A percentile compares a stretch with the other conserved stretches of the same genome.
Conservation (phyloP, 2,113 vertebrate genomes). For the Dolichallabes microphthalmus region DNA sequence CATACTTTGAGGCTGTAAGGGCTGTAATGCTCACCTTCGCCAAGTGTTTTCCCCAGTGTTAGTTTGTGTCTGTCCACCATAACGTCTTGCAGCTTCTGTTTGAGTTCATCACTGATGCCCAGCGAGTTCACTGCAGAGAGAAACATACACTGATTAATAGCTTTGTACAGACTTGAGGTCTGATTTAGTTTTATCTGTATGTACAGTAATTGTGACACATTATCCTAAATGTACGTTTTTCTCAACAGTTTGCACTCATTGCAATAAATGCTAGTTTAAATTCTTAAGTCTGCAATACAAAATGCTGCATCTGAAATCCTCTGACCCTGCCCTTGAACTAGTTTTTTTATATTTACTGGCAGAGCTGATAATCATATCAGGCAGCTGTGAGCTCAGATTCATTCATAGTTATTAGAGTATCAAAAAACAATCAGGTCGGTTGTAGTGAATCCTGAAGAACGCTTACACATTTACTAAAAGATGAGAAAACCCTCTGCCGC, state of each 20-base stretch:
- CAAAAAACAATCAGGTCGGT: not conserved
- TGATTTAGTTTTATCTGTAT: not conserved
- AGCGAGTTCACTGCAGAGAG: slow-evolving; percentile 81
- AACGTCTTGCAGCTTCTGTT: slow-evolving; percentile 87
- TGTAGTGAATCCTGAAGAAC: not conserved
- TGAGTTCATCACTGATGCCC: slow-evolving; percentile 87
- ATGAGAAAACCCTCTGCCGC: not conserved
- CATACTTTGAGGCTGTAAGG: not conserved
- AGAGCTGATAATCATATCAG: not conserved
- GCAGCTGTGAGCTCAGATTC: not conserved
- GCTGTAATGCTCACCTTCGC: slow-evolving; percentile 75
- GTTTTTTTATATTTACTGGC: not conserved
- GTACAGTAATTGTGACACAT: not conserved
- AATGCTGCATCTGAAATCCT: not conserved
- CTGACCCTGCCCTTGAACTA: not conserved
- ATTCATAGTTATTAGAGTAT: not conserved
- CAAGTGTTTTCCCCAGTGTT: slow-evolving; percentile 87
- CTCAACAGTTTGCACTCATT: not conserved
- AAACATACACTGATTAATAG: not conserved
- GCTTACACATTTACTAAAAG: not conserved
- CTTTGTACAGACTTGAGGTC: not conserved
- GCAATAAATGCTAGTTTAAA: not conserved
- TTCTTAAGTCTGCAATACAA: not conserved
- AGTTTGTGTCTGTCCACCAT: slow-evolving; percentile 90
- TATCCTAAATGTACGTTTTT: not conserved